phyloP scores from a whole-genome alignment of 1,140 invertebrate genomes.

The Sitophilus oryzae region DNA sequence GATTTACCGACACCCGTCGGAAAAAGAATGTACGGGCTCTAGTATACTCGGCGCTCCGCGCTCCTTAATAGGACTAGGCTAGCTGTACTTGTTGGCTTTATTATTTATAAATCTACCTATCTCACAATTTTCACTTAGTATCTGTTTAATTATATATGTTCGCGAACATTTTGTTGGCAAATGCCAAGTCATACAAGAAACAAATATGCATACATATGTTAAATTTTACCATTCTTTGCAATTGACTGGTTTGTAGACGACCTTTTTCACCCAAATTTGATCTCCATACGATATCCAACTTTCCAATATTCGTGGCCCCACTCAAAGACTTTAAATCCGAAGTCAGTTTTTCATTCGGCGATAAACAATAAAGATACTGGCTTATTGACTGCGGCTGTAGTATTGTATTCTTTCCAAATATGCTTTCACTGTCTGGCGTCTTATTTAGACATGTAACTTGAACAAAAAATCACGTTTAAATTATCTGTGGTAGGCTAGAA shows the following conservation, averaged over 20 bases:
- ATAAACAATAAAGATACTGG: constrained; percentile 91
- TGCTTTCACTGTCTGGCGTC: constrained; percentile 48
- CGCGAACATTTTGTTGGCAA: constrained; percentile 1
- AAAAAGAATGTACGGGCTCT: no score
- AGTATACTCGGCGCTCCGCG: no score
- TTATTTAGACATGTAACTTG: constrained; percentile 19
- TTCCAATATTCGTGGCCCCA: constrained; percentile 87
- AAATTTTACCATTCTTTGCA: constrained; percentile 75
- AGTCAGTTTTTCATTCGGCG: constrained; percentile 67
- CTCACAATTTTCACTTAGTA: no score
- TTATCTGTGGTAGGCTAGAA: neutral
- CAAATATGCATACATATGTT: neutral
- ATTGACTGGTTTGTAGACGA: constrained; percentile 88
- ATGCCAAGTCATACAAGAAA: neutral
- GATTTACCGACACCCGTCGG: no score
- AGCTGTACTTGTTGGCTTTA: no score
- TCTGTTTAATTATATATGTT: no score
- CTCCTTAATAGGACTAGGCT: no score
- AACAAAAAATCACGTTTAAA: neutral
- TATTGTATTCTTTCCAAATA: constrained; percentile 82
- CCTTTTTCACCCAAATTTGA: constrained; percentile 93
- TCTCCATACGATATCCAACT: constrained; percentile 96
- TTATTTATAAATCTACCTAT: no score
- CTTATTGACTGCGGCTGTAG: constrained; percentile 71
- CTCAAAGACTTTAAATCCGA: constrained; percentile 69